A percentile compares a stretch with the other conserved stretches of the same genome.
Evolutionary conservation across 1,140 invertebrate genomes (phyloP).

Genomic region (Oncopodura yosiiana): DNA sequence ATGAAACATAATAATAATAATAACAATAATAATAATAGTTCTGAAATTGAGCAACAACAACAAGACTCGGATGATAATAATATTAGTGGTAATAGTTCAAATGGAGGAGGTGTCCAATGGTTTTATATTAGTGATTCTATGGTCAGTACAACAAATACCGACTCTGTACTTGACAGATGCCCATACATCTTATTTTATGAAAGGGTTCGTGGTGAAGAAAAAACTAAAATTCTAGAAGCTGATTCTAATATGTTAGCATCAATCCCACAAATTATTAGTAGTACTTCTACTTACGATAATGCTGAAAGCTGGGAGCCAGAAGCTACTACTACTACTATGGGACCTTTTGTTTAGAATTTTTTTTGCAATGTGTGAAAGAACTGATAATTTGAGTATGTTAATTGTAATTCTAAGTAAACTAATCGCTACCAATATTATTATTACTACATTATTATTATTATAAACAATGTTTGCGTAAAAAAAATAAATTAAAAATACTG

Average conservation of each 20-base stretch:
- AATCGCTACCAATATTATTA: too few species aligned
- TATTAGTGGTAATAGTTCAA: conserved; percentile 33
- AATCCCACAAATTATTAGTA: neutral
- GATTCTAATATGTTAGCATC: neutral
- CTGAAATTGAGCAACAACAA: too few species aligned
- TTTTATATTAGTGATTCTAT: conserved; percentile 83
- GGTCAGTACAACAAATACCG: conserved; percentile 68
- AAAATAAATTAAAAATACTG: too few species aligned
- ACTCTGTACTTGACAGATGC: conserved; percentile 69
- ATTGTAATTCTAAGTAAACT: too few species aligned
- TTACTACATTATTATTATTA: too few species aligned
- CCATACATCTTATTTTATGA: conserved; percentile 98
- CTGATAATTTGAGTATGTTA: too few species aligned
- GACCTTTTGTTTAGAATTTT: too few species aligned
- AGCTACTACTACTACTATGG: neutral
- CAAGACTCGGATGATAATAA: conserved; percentile 43
- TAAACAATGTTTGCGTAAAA: too few species aligned
- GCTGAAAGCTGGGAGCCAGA: neutral
- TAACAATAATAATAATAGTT: too few species aligned
- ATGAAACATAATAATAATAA: too few species aligned
- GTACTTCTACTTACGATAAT: neutral
- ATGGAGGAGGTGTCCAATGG: conserved; percentile 68
- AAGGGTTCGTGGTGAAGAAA: conserved; percentile 47
- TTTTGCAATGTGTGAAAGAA: too few species aligned
- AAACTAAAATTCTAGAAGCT: neutral